These are phyloP conservation scores for Scomberomorus guttatus DNA, from an alignment of 2,797 vertebrate genomes.

Conservation along the genomic window DNA sequence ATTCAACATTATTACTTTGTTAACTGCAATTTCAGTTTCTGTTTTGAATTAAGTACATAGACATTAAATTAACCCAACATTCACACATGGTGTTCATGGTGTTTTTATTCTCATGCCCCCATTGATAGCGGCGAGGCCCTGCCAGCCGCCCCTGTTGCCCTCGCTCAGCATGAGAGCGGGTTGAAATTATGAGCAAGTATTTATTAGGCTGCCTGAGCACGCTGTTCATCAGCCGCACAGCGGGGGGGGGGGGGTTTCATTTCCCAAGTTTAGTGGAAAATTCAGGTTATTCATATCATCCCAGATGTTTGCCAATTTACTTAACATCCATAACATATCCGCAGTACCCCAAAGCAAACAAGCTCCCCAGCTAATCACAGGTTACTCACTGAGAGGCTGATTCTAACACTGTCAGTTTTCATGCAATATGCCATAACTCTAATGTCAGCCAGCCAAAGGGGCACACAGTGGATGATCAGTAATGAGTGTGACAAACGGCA, in stretches of 20 bases:
- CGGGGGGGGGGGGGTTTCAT: conserved; percentile 64
- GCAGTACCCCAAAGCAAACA: conserved; percentile 56
- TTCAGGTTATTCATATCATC: conserved; percentile 66
- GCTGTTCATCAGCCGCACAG: conserved; percentile 73
- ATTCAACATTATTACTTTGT: conserved; percentile 14
- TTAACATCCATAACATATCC: conserved; percentile 63
- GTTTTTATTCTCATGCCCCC: conserved; percentile 40
- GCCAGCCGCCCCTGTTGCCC: conserved; percentile 42
- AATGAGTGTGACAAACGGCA: conserved; percentile 29
- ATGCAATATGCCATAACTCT: conserved; percentile 43
- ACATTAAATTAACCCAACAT: conserved; percentile 39
- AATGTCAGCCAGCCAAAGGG: conserved; percentile 35
- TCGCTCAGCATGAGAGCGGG: conserved; percentile 55
- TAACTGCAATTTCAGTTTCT: conserved; percentile 23
- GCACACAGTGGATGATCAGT: neutral
- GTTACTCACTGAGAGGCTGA: conserved; percentile 55
- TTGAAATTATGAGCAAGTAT: conserved; percentile 70
- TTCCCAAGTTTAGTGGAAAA: conserved; percentile 61
- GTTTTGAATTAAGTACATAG: conserved; percentile 17
- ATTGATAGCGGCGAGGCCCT: conserved; percentile 46
- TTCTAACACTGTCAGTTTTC: conserved; percentile 7
- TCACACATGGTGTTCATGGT: conserved; percentile 18
- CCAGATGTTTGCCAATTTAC: conserved; percentile 75
- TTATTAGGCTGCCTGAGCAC: conserved; percentile 78
- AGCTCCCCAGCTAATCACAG: conserved; percentile 53